Evolutionary conservation across 2,113 vertebrate species (phyloP).

Genomic region (Ariopsis seemanni): DNA sequence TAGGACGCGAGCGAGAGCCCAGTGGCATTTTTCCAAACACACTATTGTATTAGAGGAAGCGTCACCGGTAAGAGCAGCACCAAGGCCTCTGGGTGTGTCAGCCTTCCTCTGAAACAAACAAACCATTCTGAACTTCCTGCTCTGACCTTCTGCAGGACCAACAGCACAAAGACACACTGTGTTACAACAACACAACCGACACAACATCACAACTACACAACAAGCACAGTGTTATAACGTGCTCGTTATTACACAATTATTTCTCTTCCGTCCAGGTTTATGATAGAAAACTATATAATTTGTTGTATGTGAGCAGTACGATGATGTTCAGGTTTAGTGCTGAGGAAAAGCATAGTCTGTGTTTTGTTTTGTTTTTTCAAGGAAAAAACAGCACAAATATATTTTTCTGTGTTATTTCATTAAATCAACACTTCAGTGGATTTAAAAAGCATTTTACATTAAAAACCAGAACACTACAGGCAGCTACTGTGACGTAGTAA

Average conservation of each 20-base stretch:
- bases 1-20: conserved; percentile 54
- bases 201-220: not conserved
- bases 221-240: no score
- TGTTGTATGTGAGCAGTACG: not conserved
- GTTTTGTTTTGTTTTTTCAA: not conserved
- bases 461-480: not conserved
- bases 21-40: conserved; percentile 68
- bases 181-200: not conserved
- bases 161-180: conserved; percentile 58
- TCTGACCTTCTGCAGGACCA: conserved; percentile 66
- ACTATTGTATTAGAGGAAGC: conserved; percentile 80
- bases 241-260: not conserved
- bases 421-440: no score
- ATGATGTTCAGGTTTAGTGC: not conserved
- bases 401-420: not conserved
- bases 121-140: conserved; percentile 82
- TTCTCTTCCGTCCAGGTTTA: not conserved
- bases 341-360: not conserved
- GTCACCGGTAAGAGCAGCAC: conserved; percentile 77
- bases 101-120: conserved; percentile 82
- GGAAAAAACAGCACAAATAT: not conserved
- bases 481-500: not conserved
- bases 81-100: conserved; percentile 78
- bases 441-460: not conserved
- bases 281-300: not conserved